Evolutionary conservation across 2,888 invertebrate genomes (phyloP).

Genomic region (Synanthedon formicaeformis): DNA sequence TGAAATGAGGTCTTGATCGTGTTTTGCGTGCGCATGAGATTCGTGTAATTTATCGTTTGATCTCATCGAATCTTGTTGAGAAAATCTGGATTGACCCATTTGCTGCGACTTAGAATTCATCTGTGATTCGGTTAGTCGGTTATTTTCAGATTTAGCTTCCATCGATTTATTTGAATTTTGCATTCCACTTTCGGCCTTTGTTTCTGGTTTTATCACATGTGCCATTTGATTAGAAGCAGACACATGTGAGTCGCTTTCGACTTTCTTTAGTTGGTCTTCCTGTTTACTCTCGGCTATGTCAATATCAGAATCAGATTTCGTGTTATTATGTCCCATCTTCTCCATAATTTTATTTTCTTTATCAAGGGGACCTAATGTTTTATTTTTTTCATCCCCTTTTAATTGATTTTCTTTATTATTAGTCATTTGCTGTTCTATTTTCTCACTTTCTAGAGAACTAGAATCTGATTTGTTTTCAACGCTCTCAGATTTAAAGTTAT

Average conservation of each 20-base stretch:
- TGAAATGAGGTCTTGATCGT: too few species aligned
- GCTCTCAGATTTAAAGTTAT: constrained; percentile 28
- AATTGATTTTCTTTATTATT: background rate
- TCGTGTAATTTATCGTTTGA: too few species aligned
- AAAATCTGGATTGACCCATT: too few species aligned
- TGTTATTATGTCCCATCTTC: background rate
- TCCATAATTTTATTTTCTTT: background rate
- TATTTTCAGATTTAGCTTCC: background rate
- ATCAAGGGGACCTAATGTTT: background rate
- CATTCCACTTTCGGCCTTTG: background rate
- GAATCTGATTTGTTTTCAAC: background rate
- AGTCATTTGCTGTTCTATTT: background rate
- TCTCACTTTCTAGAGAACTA: background rate
- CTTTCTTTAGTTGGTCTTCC: background rate
- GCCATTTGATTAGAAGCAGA: constrained; percentile 14
- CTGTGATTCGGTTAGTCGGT: too few species aligned
- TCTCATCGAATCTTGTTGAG: too few species aligned
- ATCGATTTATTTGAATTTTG: background rate
- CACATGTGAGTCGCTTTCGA: background rate
- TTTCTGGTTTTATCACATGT: constrained; percentile 2
- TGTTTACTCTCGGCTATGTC: background rate
- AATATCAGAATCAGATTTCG: background rate
- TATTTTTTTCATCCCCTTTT: background rate
- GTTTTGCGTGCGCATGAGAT: too few species aligned
- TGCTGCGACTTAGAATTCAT: too few species aligned